These are phyloP conservation scores for Apis mellifera DNA, from an alignment of 1,140 invertebrate species.

Conservation along the genomic window Amel_HAv3.1 CM009937.2:8584501-8585000, in stretches of 20 bases:
- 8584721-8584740: conserved; percentile 67
- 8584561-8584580: too few species aligned
- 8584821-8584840: background rate
- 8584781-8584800: background rate
- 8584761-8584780: conserved; percentile 44
- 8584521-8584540: too few species aligned
- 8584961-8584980: conserved; percentile 1
- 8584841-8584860: background rate
- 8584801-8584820: conserved; percentile 5
- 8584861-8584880: too few species aligned
- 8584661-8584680: conserved; percentile 68
- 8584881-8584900: too few species aligned
- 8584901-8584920: too few species aligned
- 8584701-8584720: conserved; percentile 73
- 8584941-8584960: background rate
- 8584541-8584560: too few species aligned
- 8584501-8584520: too few species aligned
- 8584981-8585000: background rate
- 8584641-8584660: conserved; percentile 66
- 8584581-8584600: too few species aligned
- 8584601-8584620: background rate
- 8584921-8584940: background rate
- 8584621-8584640: conserved; percentile 52
- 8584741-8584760: conserved; percentile 41
- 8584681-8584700: conserved; percentile 71